Conservation (phyloP, 2,113 vertebrate species). For the Herpailurus yagouaroundi region DNA sequence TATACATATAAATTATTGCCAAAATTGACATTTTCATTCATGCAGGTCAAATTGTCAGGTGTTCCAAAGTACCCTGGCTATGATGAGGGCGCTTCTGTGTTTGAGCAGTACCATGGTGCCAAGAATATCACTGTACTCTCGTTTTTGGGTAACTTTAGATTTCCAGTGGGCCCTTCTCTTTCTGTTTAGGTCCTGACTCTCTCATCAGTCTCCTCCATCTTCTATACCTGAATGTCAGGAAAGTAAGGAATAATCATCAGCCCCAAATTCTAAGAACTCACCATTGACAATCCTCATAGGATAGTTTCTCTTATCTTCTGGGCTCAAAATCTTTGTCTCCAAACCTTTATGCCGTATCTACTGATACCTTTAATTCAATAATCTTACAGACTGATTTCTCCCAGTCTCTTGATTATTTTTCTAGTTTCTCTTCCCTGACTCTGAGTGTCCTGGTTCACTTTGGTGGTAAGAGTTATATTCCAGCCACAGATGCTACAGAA, state of each 20-base stretch:
- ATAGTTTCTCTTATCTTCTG: background rate
- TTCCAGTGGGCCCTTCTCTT: background rate
- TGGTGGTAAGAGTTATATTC: background rate
- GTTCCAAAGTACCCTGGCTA: background rate
- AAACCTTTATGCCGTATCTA: background rate
- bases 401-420: background rate
- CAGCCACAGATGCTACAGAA: background rate
- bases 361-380: background rate
- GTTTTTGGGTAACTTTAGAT: background rate
- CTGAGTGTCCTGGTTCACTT: background rate
- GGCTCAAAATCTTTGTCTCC: background rate
- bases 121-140: background rate
- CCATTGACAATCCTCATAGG: background rate
- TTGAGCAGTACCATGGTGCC: background rate
- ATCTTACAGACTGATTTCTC: background rate
- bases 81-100: fast-evolving
- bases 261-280: background rate
- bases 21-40: background rate
- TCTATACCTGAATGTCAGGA: background rate
- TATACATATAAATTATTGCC: background rate
- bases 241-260: background rate
- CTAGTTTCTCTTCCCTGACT: background rate
- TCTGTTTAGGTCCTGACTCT: background rate
- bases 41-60: background rate
- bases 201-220: background rate